phyloP scores from a whole-genome alignment of 2,888 invertebrate species.

The Morpho deidamia region DNA sequence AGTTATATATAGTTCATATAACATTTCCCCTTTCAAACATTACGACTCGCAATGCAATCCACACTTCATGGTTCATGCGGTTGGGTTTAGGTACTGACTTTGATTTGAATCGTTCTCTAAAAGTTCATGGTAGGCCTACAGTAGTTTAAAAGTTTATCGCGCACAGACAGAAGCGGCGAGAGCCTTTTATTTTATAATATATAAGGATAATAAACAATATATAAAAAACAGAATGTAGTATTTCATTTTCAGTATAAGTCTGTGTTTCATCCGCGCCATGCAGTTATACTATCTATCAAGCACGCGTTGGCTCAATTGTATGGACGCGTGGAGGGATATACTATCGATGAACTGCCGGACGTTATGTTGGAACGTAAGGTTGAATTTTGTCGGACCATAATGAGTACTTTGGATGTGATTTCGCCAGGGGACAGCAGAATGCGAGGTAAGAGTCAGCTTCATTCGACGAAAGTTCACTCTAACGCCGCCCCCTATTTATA shows the following conservation, averaged over 20 bases:
- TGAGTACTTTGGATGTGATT: constrained; percentile 83
- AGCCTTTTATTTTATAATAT: too few relatives aligned
- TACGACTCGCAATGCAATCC: too few relatives aligned
- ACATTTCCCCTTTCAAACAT: too few relatives aligned
- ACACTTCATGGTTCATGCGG: too few relatives aligned
- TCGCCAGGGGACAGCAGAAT: constrained; percentile 88
- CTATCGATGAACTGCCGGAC: constrained; percentile 84
- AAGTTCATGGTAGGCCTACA: too few relatives aligned
- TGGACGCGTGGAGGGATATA: constrained; percentile 85
- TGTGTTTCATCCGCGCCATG: constrained; percentile 87
- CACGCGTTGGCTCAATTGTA: constrained; percentile 87
- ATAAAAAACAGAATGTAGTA: not conserved
- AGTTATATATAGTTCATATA: too few relatives aligned
- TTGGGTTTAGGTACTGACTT: too few relatives aligned
- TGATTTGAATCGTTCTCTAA: too few relatives aligned
- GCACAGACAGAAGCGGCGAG: too few relatives aligned
- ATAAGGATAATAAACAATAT: too few relatives aligned
- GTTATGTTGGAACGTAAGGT: constrained; percentile 85
- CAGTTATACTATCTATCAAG: constrained; percentile 81
- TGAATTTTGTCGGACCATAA: constrained; percentile 83
- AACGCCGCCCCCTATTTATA: too few relatives aligned
- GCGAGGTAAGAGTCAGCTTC: constrained; percentile 72
- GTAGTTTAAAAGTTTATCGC: not conserved
- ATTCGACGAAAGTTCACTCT: too few relatives aligned
- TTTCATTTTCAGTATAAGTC: constrained; percentile 74